A percentile compares a stretch with the other conserved stretches of the same genome.
phyloP scores from a whole-genome alignment of 1,140 invertebrate genomes.

The Anthonomus grandis region DNA sequence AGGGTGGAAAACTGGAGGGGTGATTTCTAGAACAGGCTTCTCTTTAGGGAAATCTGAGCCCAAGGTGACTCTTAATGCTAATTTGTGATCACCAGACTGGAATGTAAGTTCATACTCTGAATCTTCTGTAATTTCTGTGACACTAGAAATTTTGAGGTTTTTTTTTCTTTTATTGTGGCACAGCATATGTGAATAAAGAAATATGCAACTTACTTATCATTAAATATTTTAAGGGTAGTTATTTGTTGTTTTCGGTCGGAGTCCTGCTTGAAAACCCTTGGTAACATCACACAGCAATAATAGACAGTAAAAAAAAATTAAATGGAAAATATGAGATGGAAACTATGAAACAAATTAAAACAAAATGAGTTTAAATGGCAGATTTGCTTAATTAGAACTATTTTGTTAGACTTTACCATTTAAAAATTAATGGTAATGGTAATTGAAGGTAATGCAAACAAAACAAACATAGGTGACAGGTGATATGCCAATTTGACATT shows the following conservation, averaged over 20 bases:
- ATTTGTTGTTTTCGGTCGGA: slow-evolving; percentile 60
- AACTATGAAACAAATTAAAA: no score
- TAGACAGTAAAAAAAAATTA: not conserved
- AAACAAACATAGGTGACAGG: no score
- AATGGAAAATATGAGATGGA: no score
- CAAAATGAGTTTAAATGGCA: no score
- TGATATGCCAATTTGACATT: no score
- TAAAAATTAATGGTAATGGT: no score
- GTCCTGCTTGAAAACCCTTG: slow-evolving; percentile 32
- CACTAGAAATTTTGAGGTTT: slow-evolving; percentile 52
- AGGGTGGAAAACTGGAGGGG: slow-evolving; percentile 62
- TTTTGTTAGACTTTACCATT: no score
- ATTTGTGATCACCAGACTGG: slow-evolving; percentile 56
- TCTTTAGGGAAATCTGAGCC: slow-evolving; percentile 69
- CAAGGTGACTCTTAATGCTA: slow-evolving; percentile 62
- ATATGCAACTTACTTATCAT: slow-evolving; percentile 51
- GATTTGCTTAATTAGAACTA: no score
- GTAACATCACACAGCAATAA: slow-evolving; percentile 29
- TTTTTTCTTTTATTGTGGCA: not conserved
- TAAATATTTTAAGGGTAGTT: slow-evolving; percentile 70
- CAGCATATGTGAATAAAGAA: not conserved
- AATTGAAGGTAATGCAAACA: no score
- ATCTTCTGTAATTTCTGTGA: slow-evolving; percentile 65
- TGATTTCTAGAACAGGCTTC: slow-evolving; percentile 66
- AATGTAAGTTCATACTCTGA: slow-evolving; percentile 70